These are phyloP conservation scores for Cremastinae sp. DNA, from an alignment of 2,888 invertebrate species.

Conservation along the genomic window DNA sequence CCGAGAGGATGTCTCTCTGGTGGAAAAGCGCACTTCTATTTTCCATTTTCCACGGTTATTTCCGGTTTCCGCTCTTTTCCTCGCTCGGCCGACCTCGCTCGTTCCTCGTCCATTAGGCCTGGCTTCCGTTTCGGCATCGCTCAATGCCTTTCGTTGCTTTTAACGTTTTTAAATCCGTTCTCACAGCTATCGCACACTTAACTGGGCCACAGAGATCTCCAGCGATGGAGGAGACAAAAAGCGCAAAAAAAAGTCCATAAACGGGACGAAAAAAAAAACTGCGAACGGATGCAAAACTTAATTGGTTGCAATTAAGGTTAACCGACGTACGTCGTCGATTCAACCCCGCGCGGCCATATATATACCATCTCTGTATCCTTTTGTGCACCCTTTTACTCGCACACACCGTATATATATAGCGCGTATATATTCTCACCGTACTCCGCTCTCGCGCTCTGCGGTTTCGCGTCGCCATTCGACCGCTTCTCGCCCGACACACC, in stretches of 20 bases:
- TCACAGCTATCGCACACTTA: slow-evolving; percentile 34
- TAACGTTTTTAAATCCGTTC: slow-evolving; percentile 60
- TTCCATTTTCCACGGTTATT: slow-evolving; percentile 60
- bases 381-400: slow-evolving; percentile 39
- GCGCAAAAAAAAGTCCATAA: slow-evolving; percentile 1
- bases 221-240: slow-evolving; percentile 34
- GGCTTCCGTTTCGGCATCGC: slow-evolving; percentile 59
- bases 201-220: slow-evolving; percentile 31
- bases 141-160: slow-evolving; percentile 57
- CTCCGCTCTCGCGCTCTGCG: not conserved
- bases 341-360: slow-evolving; percentile 12
- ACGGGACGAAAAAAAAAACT: slow-evolving; percentile 32
- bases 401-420: no score
- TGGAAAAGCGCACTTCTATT: slow-evolving; percentile 55
- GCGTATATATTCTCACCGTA: slow-evolving; percentile 10
- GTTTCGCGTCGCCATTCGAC: slow-evolving; percentile 24
- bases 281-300: slow-evolving; percentile 62
- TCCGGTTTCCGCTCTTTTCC: slow-evolving; percentile 47
- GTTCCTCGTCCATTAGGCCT: slow-evolving; percentile 48
- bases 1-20: slow-evolving; percentile 50
- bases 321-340: slow-evolving; percentile 55
- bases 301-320: slow-evolving; percentile 68
- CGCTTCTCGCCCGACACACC: slow-evolving; percentile 31
- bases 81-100: slow-evolving; percentile 24
- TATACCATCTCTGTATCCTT: slow-evolving; percentile 40